A percentile compares a stretch with the other conserved stretches of the same genome.
phyloP scores from a whole-genome alignment of 2,888 invertebrate species.

The Ethmia dodecea region DNA sequence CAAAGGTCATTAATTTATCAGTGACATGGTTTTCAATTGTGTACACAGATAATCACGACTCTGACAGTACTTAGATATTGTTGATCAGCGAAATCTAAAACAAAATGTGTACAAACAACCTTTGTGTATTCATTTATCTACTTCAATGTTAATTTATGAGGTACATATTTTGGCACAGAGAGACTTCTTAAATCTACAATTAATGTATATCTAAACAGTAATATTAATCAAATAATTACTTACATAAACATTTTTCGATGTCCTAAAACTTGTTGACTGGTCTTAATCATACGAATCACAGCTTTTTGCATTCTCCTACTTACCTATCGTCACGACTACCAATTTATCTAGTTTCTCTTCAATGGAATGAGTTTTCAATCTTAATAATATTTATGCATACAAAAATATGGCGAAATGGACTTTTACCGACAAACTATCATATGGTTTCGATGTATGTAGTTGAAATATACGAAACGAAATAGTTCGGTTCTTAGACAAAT shows the following conservation, averaged over 20 bases:
- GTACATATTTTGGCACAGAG: constrained; percentile 91
- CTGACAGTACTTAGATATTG: no score
- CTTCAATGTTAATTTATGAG: constrained; percentile 80
- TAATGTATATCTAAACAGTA: constrained; percentile 61
- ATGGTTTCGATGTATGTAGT: no score
- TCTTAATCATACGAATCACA: constrained; percentile 77
- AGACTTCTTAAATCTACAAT: constrained; percentile 77
- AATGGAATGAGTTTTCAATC: constrained; percentile 64
- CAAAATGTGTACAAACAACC: constrained; percentile 54
- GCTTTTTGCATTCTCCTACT: constrained; percentile 73
- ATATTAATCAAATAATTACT: constrained; percentile 54
- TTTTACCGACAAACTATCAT: no score
- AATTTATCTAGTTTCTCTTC: constrained; percentile 55
- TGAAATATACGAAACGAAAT: no score
- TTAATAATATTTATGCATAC: constrained; percentile 47
- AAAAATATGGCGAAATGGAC: constrained; percentile 60
- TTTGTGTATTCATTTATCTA: constrained; percentile 67
- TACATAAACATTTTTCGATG: constrained; percentile 75
- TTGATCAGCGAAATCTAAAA: constrained; percentile 19
- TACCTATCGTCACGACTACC: constrained; percentile 68
- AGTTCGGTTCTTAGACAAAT: no score
- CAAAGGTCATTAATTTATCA: no score
- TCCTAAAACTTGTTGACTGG: constrained; percentile 76
- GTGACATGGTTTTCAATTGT: no score
- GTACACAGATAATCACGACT: no score